Conservation (phyloP, 2,888 invertebrate species). For the Acrocyrtus sp. region DNA sequence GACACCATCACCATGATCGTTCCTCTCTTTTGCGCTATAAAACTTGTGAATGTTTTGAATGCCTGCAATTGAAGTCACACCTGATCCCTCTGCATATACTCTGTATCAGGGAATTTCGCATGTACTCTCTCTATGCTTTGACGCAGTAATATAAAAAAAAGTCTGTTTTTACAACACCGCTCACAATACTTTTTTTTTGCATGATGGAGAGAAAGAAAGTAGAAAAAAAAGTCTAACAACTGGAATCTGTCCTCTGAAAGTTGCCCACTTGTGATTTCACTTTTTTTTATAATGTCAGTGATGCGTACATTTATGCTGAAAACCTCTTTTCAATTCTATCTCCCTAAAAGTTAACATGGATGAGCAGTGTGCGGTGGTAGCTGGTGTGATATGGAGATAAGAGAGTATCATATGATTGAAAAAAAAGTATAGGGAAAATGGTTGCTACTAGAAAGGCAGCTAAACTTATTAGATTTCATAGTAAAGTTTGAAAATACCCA, state of each 20-base stretch:
- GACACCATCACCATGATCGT: background rate
- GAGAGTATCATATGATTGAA: conserved; percentile 19
- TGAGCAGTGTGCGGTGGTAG: conserved; percentile 6
- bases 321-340: conserved; percentile 44
- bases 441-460: background rate
- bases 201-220: conserved; percentile 12
- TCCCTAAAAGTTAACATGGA: conserved; percentile 21
- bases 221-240: conserved; percentile 15
- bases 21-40: conserved; percentile 1
- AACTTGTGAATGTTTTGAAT: conserved; percentile 38
- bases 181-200: too few relatives aligned
- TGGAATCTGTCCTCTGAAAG: conserved; percentile 35
- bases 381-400: background rate
- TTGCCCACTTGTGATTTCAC: conserved; percentile 47
- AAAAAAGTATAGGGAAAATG: background rate
- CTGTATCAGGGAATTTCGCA: conserved; percentile 25
- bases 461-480: background rate
- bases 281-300: conserved; percentile 34
- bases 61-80: conserved; percentile 51
- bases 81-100: conserved; percentile 33
- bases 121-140: background rate
- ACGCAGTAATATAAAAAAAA: too few relatives aligned
- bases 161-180: background rate
- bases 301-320: conserved; percentile 45
- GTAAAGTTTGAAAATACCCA: conserved; percentile 9